Evolutionary conservation across 2,797 vertebrate genomes (phyloP).

Genomic region (Ctenopoma kingsleyae): DNA sequence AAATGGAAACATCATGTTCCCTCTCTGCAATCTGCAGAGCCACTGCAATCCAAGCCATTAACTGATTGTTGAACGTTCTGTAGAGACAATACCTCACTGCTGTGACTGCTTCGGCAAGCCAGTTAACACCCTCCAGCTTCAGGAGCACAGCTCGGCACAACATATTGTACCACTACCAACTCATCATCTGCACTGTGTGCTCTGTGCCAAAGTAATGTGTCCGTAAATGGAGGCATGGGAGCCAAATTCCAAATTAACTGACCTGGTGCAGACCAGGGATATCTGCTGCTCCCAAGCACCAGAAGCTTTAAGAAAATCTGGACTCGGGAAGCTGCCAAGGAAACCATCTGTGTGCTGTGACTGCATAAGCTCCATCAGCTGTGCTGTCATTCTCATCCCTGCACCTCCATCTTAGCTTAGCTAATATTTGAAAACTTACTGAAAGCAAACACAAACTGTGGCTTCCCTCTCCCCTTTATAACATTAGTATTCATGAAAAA

Average conservation of each 20-base stretch:
- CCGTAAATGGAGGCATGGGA: slow-evolving; percentile 55
- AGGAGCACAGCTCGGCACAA: slow-evolving; percentile 33
- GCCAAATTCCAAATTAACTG: slow-evolving; percentile 76
- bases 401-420: slow-evolving; percentile 45
- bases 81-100: slow-evolving; percentile 49
- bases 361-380: slow-evolving; percentile 72
- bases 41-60: slow-evolving; percentile 22
- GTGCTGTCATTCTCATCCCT: slow-evolving; percentile 65
- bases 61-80: slow-evolving; percentile 27
- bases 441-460: slow-evolving; percentile 37
- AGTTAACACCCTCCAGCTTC: slow-evolving; percentile 33
- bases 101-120: slow-evolving; percentile 30
- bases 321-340: slow-evolving; percentile 65
- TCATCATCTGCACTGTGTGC: slow-evolving; percentile 49
- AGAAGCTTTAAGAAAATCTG: slow-evolving; percentile 72
- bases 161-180: slow-evolving; percentile 52
- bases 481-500: slow-evolving; percentile 18
- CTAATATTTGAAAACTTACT: slow-evolving; percentile 51
- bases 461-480: slow-evolving; percentile 5
- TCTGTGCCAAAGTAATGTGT: slow-evolving; percentile 64
- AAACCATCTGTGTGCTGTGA: slow-evolving; percentile 75
- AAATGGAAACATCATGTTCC: slow-evolving; percentile 13
- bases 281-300: slow-evolving; percentile 64
- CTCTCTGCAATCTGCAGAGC: slow-evolving; percentile 13
- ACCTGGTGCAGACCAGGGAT: slow-evolving; percentile 63